phyloP scores from a whole-genome alignment of 2,888 invertebrate species.

The Netelia virgata region DNA sequence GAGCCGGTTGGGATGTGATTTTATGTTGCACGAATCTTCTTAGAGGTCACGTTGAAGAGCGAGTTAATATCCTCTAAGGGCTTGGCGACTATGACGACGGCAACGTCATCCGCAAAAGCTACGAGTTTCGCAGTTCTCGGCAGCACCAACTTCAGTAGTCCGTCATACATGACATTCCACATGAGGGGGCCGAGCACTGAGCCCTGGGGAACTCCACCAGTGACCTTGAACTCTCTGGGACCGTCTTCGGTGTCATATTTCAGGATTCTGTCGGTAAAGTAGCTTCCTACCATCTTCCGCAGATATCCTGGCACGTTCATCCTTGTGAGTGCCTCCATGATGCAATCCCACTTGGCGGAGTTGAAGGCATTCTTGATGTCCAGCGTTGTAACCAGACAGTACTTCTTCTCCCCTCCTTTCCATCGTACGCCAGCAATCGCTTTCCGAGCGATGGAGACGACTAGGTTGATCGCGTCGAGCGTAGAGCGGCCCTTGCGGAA shows the following conservation, averaged over 20 bases:
- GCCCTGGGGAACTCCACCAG: constrained; percentile 57
- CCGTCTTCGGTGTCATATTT: constrained; percentile 58
- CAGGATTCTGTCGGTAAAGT: constrained; percentile 63
- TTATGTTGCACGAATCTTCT: background rate
- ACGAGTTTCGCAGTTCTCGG: background rate
- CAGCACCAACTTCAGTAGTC: background rate
- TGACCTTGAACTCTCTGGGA: constrained; percentile 18
- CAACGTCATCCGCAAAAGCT: constrained; percentile 27
- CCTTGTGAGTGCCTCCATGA: constrained; percentile 59
- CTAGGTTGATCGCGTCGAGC: constrained; percentile 41
- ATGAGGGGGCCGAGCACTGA: constrained; percentile 45
- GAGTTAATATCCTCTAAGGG: background rate
- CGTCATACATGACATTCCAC: constrained; percentile 39
- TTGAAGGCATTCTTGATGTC: constrained; percentile 71
- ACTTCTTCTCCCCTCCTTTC: constrained; percentile 30
- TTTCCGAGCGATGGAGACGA: too few relatives aligned
- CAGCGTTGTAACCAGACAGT: constrained; percentile 42
- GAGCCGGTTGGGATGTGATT: too few relatives aligned
- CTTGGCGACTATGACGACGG: constrained; percentile 5
- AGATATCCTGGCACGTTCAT: constrained; percentile 68
- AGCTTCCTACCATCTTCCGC: constrained; percentile 61
- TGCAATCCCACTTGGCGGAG: constrained; percentile 65
- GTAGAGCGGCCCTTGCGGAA: constrained; percentile 61
- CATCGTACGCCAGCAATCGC: too few relatives aligned
- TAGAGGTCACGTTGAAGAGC: background rate